Percentiles rank a stretch among this genome's conserved stretches.
These are phyloP conservation scores for Synaphobranchus kaupii DNA, from an alignment of 2,797 vertebrate species.

Conservation along the genomic window DNA sequence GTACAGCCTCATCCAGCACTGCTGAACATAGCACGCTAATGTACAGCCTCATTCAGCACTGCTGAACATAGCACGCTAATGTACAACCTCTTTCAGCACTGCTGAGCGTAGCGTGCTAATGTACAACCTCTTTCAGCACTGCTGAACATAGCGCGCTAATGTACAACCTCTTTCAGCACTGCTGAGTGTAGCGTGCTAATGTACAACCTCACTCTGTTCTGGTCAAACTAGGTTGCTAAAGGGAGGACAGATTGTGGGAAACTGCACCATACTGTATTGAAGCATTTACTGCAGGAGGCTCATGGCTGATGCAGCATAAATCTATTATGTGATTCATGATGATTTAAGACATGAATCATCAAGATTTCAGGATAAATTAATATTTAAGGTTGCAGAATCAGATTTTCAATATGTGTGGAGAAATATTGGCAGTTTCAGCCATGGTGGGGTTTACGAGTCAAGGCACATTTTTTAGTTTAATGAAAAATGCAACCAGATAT, in stretches of 20 bases:
- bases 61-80: not conserved
- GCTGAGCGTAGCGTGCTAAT: not conserved
- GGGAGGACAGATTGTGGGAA: not conserved
- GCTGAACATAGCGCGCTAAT: too few species aligned
- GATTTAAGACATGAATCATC: not conserved
- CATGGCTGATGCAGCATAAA: not conserved
- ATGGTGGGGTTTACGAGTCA: not conserved
- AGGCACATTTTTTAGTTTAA: not conserved
- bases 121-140: too few species aligned
- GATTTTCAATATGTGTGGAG: not conserved
- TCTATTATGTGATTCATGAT: not conserved
- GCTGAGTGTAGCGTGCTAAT: too few species aligned
- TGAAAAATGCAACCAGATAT: not conserved
- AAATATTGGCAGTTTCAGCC: not conserved
- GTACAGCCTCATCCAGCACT: not conserved
- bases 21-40: not conserved
- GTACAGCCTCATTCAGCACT: not conserved
- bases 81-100: not conserved
- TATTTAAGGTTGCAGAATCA: not conserved
- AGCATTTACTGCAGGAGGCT: not conserved
- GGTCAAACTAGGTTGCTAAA: not conserved
- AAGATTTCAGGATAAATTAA: not conserved
- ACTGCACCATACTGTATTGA: not conserved
- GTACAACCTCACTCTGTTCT: too few species aligned
- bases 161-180: too few species aligned